Evolutionary conservation across 2,113 vertebrate genomes (phyloP).

Genomic region (Silurus glanis): DNA sequence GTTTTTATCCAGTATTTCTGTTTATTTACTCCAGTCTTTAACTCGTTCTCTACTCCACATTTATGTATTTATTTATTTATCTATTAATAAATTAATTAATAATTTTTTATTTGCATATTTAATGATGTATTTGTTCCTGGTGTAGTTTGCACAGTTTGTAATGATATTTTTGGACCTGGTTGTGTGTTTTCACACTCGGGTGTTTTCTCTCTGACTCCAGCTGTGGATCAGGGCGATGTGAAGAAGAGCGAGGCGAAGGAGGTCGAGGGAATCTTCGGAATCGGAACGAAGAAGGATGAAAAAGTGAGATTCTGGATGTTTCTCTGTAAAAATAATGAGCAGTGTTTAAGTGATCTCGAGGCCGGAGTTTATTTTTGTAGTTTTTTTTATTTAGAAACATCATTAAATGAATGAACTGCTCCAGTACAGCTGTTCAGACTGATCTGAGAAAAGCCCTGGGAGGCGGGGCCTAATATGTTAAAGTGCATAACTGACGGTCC

Average conservation of each 20-base stretch:
- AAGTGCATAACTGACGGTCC: neutral
- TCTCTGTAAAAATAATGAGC: neutral
- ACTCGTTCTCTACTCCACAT: neutral
- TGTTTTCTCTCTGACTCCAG: slow-evolving; percentile 45
- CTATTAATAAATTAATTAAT: neutral
- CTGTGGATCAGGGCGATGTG: slow-evolving; percentile 24
- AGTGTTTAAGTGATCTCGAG: neutral
- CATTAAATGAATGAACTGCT: neutral
- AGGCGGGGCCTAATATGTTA: neutral
- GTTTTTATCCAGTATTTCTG: neutral
- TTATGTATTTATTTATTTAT: neutral
- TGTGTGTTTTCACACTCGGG: neutral
- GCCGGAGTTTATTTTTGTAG: neutral
- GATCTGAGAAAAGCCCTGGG: neutral
- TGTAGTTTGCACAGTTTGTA: neutral
- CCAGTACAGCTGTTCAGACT: neutral
- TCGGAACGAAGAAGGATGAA: slow-evolving; percentile 55
- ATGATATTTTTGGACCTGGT: neutral
- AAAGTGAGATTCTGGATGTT: slow-evolving; percentile 13
- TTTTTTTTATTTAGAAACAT: neutral
- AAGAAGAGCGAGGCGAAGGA: slow-evolving; percentile 54
- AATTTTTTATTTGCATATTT: neutral
- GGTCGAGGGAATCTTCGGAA: slow-evolving; percentile 56
- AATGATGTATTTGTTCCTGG: neutral
- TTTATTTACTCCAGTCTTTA: neutral